Evolutionary conservation across 1,140 invertebrate genomes (phyloP).

Genomic region (Atopsyche davidsoni): DNA sequence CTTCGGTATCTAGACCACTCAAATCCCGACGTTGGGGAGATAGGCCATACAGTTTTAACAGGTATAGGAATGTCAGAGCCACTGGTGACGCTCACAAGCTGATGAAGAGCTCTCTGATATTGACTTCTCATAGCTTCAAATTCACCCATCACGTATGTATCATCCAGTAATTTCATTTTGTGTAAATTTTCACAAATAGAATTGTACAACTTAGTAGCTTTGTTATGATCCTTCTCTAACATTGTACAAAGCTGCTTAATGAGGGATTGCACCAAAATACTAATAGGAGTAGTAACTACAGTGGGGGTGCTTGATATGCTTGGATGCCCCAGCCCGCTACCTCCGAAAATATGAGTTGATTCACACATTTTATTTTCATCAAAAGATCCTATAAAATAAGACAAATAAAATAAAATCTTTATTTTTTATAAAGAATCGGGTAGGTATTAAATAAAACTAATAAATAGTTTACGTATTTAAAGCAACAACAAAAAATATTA

Average conservation of each 20-base stretch:
- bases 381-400: too few relatives aligned
- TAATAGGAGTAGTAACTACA: conserved; percentile 47
- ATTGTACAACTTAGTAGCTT: conserved; percentile 54
- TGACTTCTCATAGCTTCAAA: conserved; percentile 58
- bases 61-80: conserved; percentile 42
- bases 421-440: too few relatives aligned
- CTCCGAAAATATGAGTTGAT: too few relatives aligned
- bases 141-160: conserved; percentile 58
- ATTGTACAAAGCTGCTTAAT: conserved; percentile 57
- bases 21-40: conserved; percentile 36
- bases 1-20: conserved; percentile 63
- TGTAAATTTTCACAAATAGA: conserved; percentile 58
- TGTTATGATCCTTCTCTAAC: conserved; percentile 51
- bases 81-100: conserved; percentile 52
- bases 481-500: too few relatives aligned
- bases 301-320: conserved; percentile 5
- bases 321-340: conserved; percentile 8
- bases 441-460: too few relatives aligned
- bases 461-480: too few relatives aligned
- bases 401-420: too few relatives aligned
- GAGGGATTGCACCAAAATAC: conserved; percentile 57
- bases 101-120: conserved; percentile 57
- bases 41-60: conserved; percentile 43
- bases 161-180: conserved; percentile 60
- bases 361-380: conserved; percentile 5